A percentile compares a stretch with the other conserved stretches of the same genome.
Evolutionary conservation across 2,113 vertebrate genomes (phyloP).

Genomic region (Erpornis zantholeuca): DNA sequence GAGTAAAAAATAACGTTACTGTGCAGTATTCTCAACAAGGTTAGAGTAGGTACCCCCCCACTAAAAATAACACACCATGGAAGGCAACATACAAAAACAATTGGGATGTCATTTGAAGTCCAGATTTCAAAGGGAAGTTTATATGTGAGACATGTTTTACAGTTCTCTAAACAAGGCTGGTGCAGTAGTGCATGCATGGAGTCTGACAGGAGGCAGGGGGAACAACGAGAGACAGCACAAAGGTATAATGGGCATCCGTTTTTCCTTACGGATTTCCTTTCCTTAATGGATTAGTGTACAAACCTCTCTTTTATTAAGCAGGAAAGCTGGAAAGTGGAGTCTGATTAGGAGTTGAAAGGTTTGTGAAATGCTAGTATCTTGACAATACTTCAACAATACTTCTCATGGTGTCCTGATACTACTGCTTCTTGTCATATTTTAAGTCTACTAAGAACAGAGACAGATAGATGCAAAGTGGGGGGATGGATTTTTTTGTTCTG

Average conservation of each 20-base stretch:
- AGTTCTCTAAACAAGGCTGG: neutral
- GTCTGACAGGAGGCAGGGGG: neutral
- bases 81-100: neutral
- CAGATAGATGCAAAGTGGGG: neutral
- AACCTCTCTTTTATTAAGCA: constrained; percentile 7
- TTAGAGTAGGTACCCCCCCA: neutral
- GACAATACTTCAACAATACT: neutral
- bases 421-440: neutral
- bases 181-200: neutral
- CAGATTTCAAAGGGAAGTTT: neutral
- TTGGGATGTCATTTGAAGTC: neutral
- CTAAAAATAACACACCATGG: neutral
- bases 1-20: neutral
- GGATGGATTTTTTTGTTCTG: neutral
- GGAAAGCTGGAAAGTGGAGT: neutral
- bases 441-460: neutral
- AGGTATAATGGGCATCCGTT: neutral
- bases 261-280: no score
- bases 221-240: neutral
- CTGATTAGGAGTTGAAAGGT: constrained; percentile 14
- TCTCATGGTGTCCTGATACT: neutral
- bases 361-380: neutral
- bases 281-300: neutral
- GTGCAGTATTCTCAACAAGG: neutral
- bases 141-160: neutral